These are phyloP conservation scores for Microtus pennsylvanicus DNA, from an alignment of 2,113 vertebrate genomes.

Conservation along the genomic window DNA sequence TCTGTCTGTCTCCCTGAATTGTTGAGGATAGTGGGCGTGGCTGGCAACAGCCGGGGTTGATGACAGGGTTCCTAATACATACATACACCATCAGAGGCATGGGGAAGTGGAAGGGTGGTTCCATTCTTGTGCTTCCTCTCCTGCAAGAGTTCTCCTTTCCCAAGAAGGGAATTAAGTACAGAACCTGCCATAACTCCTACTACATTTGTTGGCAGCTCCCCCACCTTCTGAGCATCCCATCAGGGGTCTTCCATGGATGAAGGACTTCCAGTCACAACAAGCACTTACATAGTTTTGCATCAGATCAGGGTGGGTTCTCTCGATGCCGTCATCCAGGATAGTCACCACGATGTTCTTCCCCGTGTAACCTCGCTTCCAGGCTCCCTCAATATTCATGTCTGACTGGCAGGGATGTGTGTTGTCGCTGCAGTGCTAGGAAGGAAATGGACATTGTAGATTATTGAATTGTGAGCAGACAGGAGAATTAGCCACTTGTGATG, in stretches of 20 bases:
- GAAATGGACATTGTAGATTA: conserved; percentile 65
- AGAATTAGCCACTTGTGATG: conserved; percentile 41
- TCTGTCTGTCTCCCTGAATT: neutral
- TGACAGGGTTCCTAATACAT: neutral
- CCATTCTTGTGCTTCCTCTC: neutral
- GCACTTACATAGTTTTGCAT: conserved; percentile 98
- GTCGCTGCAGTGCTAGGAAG: conserved; percentile 95
- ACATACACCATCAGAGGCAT: neutral
- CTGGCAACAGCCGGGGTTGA: neutral
- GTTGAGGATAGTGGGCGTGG: neutral
- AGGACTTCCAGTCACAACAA: neutral
- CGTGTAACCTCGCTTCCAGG: conserved; percentile 99
- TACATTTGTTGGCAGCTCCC: neutral
- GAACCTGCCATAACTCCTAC: no score
- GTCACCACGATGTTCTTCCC: conserved; percentile 98
- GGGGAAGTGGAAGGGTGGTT: neutral
- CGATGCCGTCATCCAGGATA: conserved; percentile 98
- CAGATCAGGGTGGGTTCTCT: conserved; percentile 97
- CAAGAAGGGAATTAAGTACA: neutral
- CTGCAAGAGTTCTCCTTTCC: neutral
- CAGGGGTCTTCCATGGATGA: neutral
- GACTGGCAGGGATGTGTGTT: conserved; percentile 97
- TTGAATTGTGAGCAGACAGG: neutral
- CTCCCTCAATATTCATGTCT: conserved; percentile 99
- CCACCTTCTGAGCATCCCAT: neutral